phyloP scores from a whole-genome alignment of 1,140 invertebrate species.

The Aphis gossypii region DNA sequence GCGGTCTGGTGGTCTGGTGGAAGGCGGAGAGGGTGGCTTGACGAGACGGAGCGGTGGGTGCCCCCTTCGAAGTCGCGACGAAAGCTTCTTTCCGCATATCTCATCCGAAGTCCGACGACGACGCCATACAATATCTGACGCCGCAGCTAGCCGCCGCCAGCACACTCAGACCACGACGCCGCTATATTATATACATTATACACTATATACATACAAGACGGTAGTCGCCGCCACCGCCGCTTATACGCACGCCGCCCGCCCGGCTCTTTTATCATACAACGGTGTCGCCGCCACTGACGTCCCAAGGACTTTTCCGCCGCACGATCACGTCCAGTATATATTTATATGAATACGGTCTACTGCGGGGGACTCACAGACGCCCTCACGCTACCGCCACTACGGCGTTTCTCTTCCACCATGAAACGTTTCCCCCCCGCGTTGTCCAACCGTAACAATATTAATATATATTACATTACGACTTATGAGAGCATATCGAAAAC shows the following conservation, averaged over 20 bases:
- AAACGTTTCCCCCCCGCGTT: background rate
- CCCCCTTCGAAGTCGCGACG: slow-evolving; percentile 37
- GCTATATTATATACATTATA: background rate
- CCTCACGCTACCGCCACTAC: background rate
- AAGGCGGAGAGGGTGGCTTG: background rate
- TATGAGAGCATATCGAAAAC: background rate
- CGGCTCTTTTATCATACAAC: slow-evolving; percentile 40
- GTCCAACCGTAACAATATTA: background rate
- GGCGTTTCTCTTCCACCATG: background rate
- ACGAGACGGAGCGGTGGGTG: background rate
- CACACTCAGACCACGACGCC: slow-evolving; percentile 14
- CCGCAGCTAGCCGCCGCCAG: slow-evolving; percentile 21
- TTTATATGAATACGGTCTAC: background rate
- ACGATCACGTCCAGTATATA: background rate
- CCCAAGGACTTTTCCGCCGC: background rate
- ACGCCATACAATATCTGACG: slow-evolving; percentile 38
- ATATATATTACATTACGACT: background rate
- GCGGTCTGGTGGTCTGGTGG: background rate
- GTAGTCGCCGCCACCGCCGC: background rate
- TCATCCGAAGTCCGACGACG: slow-evolving; percentile 39
- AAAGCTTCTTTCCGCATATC: slow-evolving; percentile 50
- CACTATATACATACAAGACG: background rate
- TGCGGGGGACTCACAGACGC: background rate
- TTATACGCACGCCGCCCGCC: background rate
- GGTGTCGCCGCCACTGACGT: background rate